phyloP scores from a whole-genome alignment of 2,797 vertebrate species.

The Naso thynnoides region DNA sequence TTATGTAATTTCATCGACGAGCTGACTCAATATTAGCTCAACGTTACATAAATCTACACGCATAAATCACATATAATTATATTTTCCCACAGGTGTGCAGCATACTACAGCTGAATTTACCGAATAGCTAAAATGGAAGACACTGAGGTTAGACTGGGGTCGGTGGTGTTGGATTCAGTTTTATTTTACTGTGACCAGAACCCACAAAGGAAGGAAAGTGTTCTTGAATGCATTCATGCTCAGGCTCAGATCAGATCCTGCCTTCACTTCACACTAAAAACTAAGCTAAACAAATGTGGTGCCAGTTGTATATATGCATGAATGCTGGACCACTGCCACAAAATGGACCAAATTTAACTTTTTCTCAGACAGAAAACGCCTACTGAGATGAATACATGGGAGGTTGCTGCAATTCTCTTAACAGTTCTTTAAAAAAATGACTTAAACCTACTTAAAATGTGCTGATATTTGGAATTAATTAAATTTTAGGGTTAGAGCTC shows the following conservation, averaged over 20 bases:
- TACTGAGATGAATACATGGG: not conserved
- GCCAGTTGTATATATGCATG: not conserved
- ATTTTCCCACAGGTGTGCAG: slow-evolving; percentile 57
- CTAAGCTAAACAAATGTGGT: not conserved
- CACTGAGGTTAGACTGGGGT: slow-evolving; percentile 26
- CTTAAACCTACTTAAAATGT: too few species aligned
- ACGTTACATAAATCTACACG: slow-evolving; percentile 54
- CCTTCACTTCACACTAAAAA: not conserved
- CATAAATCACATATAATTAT: slow-evolving; percentile 39
- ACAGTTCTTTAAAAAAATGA: too few species aligned
- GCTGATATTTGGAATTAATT: too few species aligned
- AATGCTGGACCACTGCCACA: not conserved
- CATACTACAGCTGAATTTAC: slow-evolving; percentile 15
- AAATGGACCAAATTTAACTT: not conserved
- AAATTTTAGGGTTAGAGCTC: too few species aligned
- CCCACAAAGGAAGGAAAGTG: not conserved
- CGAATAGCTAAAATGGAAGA: slow-evolving; percentile 6
- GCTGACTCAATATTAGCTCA: slow-evolving; percentile 71
- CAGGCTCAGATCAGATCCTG: not conserved
- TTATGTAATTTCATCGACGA: slow-evolving; percentile 66
- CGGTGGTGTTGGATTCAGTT: not conserved
- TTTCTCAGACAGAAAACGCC: not conserved
- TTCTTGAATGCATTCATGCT: not conserved
- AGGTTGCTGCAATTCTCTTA: not conserved
- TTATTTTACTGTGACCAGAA: slow-evolving; percentile 14